These are phyloP conservation scores for Actias luna DNA, from an alignment of 2,888 invertebrate species.

Conservation along the genomic window DNA sequence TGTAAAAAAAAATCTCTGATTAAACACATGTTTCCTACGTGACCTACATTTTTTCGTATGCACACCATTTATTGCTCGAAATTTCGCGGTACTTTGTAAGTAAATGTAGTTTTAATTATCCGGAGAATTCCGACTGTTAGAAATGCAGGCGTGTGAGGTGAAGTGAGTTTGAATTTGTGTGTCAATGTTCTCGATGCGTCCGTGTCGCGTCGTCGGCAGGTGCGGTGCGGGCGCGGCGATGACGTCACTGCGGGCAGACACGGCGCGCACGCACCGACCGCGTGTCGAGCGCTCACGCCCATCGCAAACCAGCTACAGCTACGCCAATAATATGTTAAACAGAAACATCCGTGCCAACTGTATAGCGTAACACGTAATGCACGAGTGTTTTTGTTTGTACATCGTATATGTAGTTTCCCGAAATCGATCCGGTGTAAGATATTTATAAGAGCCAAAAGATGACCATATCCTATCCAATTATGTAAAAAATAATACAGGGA, in stretches of 20 bases:
- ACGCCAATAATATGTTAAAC: constrained; percentile 18
- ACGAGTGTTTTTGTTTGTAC: constrained; percentile 4
- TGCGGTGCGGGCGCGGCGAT: constrained; percentile 41
- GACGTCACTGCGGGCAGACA: constrained; percentile 26
- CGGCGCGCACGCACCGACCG: constrained; percentile 42
- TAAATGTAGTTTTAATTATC: not conserved
- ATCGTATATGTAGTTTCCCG: not conserved
- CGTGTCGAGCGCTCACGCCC: constrained; percentile 36
- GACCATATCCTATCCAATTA: not conserved
- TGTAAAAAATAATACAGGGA: not conserved
- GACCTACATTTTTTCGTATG: not conserved
- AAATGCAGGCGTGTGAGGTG: constrained; percentile 7
- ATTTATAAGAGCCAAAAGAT: not conserved
- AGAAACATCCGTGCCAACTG: constrained; percentile 6
- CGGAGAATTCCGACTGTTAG: not conserved
- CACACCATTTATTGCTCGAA: not conserved
- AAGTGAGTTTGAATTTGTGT: constrained; percentile 19
- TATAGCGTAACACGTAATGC: constrained; percentile 6
- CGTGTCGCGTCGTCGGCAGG: constrained; percentile 28
- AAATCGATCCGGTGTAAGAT: not conserved
- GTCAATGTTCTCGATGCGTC: constrained; percentile 31
- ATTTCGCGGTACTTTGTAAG: not conserved
- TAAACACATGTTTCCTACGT: no score
- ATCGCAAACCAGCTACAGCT: constrained; percentile 26
- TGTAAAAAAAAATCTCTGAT: no score